Base-by-base conservation (phyloP, 2,888 invertebrate species). In the Camptogramma bilineatum region DNA sequence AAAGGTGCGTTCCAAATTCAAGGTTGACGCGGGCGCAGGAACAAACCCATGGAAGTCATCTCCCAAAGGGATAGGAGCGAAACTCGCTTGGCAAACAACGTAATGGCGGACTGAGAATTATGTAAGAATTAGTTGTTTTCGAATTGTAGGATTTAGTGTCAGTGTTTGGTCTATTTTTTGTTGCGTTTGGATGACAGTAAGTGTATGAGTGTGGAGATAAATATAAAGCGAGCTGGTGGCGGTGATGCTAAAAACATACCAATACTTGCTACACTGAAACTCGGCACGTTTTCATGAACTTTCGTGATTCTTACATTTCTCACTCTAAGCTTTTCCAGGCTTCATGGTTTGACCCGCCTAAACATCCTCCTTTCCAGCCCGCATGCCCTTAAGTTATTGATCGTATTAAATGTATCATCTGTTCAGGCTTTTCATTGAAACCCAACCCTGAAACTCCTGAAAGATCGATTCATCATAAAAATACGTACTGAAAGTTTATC, bases 1-100 rank as follows among this genome's bases (percentile, higher is more conserved):
- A 91, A 91, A 92, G 92, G 92, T 92, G 91, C 91, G 91, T 91
- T 88, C 87, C 81, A 78, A 85, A 87, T 89, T 91, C 91, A 91
- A 91, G 91, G 91, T 90, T 91, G 88, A 86, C 89, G 90, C 91
- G 88, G 44, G 87, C 87, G 48, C 60, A 83, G 81, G 86, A 90
- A 88, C 88, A 82, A 79, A 85, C 86, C 81, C 86, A 88, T 84
- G 90, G 88, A 84, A 88, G 83, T 54, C 63, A 13, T 46, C 60
- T 66, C 46, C 61, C 19, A 39, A 54, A 55, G 55, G 17, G 28
- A 64, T 89, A 91, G 82, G 84, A 86, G 81, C 85, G 86, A 83
- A 70, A 80, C 77, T 90, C 81, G 84, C 85, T 79, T 85, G 88
- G 76, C 73, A 76, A 77, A 73, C 76, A 77, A 72, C 74, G 78